Evolutionary conservation across 2,797 vertebrate species (phyloP).

Genomic region (Danio kyathit): DNA sequence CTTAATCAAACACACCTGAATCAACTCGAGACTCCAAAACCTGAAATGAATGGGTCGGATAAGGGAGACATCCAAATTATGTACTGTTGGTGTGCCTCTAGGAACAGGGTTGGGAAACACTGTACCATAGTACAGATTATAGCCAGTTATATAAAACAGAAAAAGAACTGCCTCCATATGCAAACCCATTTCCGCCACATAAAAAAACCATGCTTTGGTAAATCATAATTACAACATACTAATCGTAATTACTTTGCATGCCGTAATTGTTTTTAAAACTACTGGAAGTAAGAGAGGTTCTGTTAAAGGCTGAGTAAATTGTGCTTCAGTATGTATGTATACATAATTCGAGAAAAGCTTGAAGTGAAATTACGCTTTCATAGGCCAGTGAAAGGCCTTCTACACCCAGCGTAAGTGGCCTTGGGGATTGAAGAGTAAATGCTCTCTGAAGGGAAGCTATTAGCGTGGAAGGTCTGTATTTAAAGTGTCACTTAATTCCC

Average conservation of each 20-base stretch:
- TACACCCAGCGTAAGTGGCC: conserved; percentile 37
- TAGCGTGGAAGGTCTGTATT: conserved; percentile 56
- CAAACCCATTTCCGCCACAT: background rate
- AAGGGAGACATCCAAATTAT: no score
- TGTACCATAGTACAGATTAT: no score
- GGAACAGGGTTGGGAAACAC: no score
- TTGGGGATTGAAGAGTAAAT: conserved; percentile 47
- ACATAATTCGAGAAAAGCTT: conserved; percentile 10
- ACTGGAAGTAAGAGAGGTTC: background rate
- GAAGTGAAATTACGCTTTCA: background rate
- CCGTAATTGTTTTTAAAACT: conserved; percentile 15
- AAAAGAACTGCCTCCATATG: background rate
- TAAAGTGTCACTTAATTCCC: conserved; percentile 61
- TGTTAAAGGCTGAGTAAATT: conserved; percentile 43
- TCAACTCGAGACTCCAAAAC: no score
- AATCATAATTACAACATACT: background rate
- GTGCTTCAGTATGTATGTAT: conserved; percentile 15
- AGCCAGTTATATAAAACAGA: background rate
- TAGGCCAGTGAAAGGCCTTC: conserved; percentile 26
- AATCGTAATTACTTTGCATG: background rate
- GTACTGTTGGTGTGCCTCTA: no score
- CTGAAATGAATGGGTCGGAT: no score
- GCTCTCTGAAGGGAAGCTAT: conserved; percentile 45
- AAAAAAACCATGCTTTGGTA: background rate
- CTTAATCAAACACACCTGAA: no score